Percentiles rank a stretch among this genome's conserved stretches.
phyloP scores from a whole-genome alignment of 2,113 vertebrate species.

The Lepus americanus region DNA sequence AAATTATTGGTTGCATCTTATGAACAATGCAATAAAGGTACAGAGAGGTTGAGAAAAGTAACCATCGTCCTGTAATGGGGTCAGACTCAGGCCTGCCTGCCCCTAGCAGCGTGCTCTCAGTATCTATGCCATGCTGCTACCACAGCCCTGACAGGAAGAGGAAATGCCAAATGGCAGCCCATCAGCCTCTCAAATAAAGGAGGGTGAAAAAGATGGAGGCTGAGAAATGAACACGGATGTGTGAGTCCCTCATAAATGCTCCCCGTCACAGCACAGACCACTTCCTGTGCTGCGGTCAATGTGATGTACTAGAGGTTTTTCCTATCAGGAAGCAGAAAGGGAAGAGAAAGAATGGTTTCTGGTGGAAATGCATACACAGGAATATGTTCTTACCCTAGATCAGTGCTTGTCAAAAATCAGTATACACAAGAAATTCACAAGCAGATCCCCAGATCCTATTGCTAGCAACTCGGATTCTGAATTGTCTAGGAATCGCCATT shows the following conservation, averaged over 20 bases:
- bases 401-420: neutral
- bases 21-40: constrained; percentile 32
- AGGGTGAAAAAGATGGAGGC: neutral
- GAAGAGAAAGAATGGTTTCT: constrained; percentile 12
- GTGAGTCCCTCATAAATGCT: neutral
- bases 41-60: neutral
- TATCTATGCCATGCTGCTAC: neutral
- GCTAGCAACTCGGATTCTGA: neutral
- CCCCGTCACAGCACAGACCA: neutral
- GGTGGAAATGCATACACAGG: neutral
- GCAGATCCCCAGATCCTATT: neutral
- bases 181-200: neutral
- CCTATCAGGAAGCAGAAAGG: neutral
- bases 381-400: neutral
- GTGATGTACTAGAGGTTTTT: neutral
- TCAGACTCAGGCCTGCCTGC: neutral
- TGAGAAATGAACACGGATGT: neutral
- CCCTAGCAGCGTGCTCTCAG: neutral
- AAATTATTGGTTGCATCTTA: constrained; percentile 26
- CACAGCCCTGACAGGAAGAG: neutral
- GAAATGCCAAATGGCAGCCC: neutral
- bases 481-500: neutral
- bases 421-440: neutral
- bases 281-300: neutral
- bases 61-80: neutral